phyloP scores from a whole-genome alignment of 2,797 vertebrate species.

The Myripristis murdjan region DNA sequence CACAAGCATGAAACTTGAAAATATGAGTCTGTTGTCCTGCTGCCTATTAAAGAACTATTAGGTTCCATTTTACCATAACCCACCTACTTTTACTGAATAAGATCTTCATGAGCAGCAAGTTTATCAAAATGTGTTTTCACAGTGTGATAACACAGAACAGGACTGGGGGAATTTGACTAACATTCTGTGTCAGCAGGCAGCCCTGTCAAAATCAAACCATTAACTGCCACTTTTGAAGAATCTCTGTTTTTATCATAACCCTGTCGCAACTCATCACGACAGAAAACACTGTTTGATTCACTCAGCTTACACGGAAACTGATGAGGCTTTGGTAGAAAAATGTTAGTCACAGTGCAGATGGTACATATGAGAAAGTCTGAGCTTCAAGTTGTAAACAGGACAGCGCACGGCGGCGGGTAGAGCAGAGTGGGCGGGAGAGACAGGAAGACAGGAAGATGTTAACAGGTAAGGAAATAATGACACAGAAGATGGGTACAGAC shows the following conservation, averaged over 20 bases:
- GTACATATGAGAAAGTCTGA: background rate
- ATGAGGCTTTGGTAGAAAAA: slow-evolving; percentile 38
- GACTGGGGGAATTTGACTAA: too few species aligned
- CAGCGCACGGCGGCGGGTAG: slow-evolving; percentile 1
- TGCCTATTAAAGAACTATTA: background rate
- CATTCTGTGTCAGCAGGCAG: too few species aligned
- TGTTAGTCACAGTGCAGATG: slow-evolving; percentile 37
- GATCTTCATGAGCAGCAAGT: too few species aligned
- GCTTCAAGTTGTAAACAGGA: slow-evolving; percentile 25
- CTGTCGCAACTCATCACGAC: background rate
- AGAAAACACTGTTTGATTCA: background rate
- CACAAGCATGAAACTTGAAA: too few species aligned
- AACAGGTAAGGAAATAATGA: slow-evolving; percentile 82
- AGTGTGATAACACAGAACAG: too few species aligned
- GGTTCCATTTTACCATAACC: background rate
- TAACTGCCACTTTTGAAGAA: background rate
- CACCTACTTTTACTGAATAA: background rate
- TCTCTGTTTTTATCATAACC: slow-evolving; percentile 1
- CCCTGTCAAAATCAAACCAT: background rate
- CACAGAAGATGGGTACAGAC: slow-evolving; percentile 51
- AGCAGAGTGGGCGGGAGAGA: slow-evolving; percentile 57
- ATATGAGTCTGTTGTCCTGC: too few species aligned
- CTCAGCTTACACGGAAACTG: slow-evolving; percentile 56
- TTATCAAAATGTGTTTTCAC: too few species aligned
- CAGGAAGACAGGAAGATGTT: slow-evolving; percentile 67